phyloP scores from a whole-genome alignment of 1,140 invertebrate genomes.

The Littorina saxatilis region DNA sequence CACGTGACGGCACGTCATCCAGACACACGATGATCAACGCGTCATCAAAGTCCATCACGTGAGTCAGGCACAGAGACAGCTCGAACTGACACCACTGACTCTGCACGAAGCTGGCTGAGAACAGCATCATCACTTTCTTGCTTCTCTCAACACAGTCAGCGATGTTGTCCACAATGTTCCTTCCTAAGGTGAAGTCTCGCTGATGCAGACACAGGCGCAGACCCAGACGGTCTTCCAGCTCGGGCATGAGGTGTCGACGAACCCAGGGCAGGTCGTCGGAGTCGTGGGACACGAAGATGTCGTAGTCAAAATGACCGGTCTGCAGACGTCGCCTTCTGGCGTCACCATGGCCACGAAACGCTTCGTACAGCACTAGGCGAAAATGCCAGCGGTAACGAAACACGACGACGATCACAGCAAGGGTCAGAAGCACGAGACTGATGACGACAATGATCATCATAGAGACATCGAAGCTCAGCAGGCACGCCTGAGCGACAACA shows the following conservation, averaged over 20 bases:
- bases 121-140: constrained; percentile 50
- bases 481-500: constrained; percentile 18
- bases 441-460: constrained; percentile 6
- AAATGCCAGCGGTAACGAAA: constrained; percentile 32
- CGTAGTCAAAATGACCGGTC: constrained; percentile 35
- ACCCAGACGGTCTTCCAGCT: constrained; percentile 20
- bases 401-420: not conserved
- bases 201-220: constrained; percentile 61
- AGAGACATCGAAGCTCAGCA: not conserved
- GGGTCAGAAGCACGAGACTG: not conserved
- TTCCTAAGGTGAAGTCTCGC: constrained; percentile 59
- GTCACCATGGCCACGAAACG: constrained; percentile 8
- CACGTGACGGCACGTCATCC: constrained; percentile 36
- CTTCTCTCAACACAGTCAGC: constrained; percentile 54
- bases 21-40: constrained; percentile 42
- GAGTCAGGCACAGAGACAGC: constrained; percentile 72
- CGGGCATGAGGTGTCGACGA: not conserved
- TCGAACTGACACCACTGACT: constrained; percentile 65
- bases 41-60: constrained; percentile 36
- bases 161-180: constrained; percentile 59
- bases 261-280: constrained; percentile 1
- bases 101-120: constrained; percentile 55
- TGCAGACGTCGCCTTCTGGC: not conserved
- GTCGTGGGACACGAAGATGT: constrained; percentile 46
- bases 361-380: constrained; percentile 33